Base-by-base conservation (phyloP, 2,113 vertebrate species). In the Periophthalmodon schlosseri region DNA sequence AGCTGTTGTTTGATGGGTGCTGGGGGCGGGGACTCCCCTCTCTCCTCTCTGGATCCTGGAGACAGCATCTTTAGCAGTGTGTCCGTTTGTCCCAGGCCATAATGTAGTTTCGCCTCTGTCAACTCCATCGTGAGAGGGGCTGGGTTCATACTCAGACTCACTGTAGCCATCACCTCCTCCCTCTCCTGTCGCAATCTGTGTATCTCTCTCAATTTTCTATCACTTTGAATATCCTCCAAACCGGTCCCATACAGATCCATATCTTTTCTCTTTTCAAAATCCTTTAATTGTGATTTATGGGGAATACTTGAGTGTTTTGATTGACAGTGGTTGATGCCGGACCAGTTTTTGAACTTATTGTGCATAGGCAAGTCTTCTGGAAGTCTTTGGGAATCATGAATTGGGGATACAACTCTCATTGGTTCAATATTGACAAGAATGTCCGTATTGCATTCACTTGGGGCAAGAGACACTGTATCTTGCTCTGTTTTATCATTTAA, bases 261-360 rank as follows among this genome's bases (percentile, higher is more conserved):
- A 33, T 82, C 79, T 0, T 28, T 44, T 50, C 82, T 87, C 68
- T 74, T 80, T 68, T 83, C 86, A 11, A 33, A 52, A 68, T 80
- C 85, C 34, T 70, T 75, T 0, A 58, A 0, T 15, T 50, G 8
- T 72, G 1, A 4, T 58, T 69, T 84, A n/a, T 34, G 64, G 54
- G 73, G 14, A 15, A 69, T 39, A 23, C 70, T 81, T 20, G 33
- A 60, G 2, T 28, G 34, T 63, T 82, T 83, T 6, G 86, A 13
- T 36, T 76, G 72, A 47, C 74, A 85, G 28, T 86, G 83, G 69
- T 77, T 91, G 39, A 97, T 93, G 21, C 96, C 96, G 0, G 93
- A 93, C 96, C 96, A 99, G 84, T 95, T 93, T 73, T 87, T 95
- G 72, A 96, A 97, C 84, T 97, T 97, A 70, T 98, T 96, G 91